A percentile compares a stretch with the other conserved stretches of the same genome.
Evolutionary conservation across 2,113 vertebrate genomes (phyloP).

Genomic region (Notothenia coriiceps): DNA sequence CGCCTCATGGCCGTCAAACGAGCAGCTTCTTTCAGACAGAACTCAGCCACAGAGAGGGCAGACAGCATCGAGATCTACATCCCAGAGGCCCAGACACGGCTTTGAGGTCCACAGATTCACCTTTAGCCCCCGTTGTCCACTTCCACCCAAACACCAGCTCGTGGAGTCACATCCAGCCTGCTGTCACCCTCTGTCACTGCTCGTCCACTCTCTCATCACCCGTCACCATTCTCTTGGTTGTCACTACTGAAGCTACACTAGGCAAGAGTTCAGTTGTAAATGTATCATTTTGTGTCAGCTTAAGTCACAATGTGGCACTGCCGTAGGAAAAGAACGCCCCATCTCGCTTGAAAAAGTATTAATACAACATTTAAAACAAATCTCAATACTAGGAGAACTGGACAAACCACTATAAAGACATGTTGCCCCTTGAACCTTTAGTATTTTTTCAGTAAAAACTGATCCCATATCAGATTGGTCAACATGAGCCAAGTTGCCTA

Average conservation of each 20-base stretch:
- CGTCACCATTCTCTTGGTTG: constrained; percentile 42
- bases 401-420: constrained; percentile 35
- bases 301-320: constrained; percentile 36
- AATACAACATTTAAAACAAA: constrained; percentile 1
- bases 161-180: constrained; percentile 37
- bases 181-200: constrained; percentile 24
- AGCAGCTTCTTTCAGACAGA: constrained; percentile 97
- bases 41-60: constrained; percentile 93
- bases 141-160: constrained; percentile 62
- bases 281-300: constrained; percentile 4
- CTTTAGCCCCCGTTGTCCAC: constrained; percentile 56
- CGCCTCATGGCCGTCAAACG: constrained; percentile 96
- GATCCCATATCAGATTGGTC: background rate
- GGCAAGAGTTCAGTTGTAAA: constrained; percentile 41
- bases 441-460: constrained; percentile 5
- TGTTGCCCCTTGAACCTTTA: constrained; percentile 4
- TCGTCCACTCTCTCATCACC: constrained; percentile 20
- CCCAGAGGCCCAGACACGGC: constrained; percentile 97
- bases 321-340: constrained; percentile 21
- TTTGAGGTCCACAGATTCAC: constrained; percentile 87
- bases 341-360: constrained; percentile 9
- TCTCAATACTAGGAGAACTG: constrained; percentile 11
- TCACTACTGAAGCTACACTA: constrained; percentile 56
- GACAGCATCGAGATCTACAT: constrained; percentile 99
- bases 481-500: constrained; percentile 44